Base-by-base conservation (phyloP, 2,888 invertebrate species). In the Clusia tigrina region DNA sequence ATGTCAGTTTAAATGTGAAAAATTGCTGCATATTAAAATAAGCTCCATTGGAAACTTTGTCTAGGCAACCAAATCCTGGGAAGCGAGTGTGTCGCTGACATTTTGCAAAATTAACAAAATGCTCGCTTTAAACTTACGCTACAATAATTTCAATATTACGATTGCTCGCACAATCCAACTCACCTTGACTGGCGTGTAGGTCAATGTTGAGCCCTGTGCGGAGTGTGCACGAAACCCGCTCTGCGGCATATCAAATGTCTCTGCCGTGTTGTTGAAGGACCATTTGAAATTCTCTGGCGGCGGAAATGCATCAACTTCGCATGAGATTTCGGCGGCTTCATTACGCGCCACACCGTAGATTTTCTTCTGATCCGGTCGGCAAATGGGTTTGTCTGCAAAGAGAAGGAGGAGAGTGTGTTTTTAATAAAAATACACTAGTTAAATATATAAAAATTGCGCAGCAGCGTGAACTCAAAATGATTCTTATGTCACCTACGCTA, bases 241-340 rank as follows among this genome's bases (percentile, higher is more conserved):
- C 71, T 88, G 87, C 46, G 90, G 88, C 78, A 94, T 89, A 77
- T 94, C 93, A 67, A 89, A 87, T 71, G 89, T 89, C 79, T 93
- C 93, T 69, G 92, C 90, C 42, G 94, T 92, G 84, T 94, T 95
- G 85, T 96, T 96, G 81, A 95, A 92, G 25, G 90, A 89, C 95
- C 95, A 95, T 74, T 91, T 91, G 83, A 94, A 95, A 77, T 88
- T 90, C 77, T 91, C 90, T 1, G 93, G 93, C 1, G 89, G 88
- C 17, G 95, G 94, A 82, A 91, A 93, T 22, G 94, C 90, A 77
- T 94, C 93, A 53, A 95, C 94, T 82, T 91, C 91, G 81, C 95
- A 95, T 55, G 89, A 85, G 62, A 95, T 89, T 79, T 89, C 89
- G 1, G 92, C 91, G 60, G 90, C 89, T 82, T 94, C 94, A 80